A percentile compares a stretch with the other conserved stretches of the same genome.
phyloP scores from a whole-genome alignment of 2,888 invertebrate genomes.

The Malachius bipustulatus region DNA sequence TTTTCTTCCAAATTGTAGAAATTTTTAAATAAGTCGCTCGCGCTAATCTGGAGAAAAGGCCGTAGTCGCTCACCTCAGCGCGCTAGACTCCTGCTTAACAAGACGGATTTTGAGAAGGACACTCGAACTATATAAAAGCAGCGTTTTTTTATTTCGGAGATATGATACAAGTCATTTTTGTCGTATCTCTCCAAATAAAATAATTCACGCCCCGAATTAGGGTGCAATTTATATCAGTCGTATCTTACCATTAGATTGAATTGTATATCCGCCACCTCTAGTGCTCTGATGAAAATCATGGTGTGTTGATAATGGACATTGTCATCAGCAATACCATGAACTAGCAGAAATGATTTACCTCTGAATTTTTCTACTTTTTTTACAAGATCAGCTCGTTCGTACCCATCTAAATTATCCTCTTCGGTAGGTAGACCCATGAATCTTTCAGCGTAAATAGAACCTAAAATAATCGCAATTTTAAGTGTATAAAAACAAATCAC shows the following conservation, averaged over 20 bases:
- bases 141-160: no score
- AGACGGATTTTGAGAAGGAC: no score
- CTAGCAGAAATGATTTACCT: constrained; percentile 59
- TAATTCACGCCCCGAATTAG: not conserved
- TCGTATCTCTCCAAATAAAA: constrained; percentile 1
- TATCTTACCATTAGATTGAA: constrained; percentile 68
- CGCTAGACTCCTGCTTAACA: no score
- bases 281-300: constrained; percentile 62
- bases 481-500: no score
- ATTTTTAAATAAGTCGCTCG: no score
- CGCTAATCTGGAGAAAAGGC: no score
- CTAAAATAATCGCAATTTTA: no score
- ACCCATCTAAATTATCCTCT: constrained; percentile 59
- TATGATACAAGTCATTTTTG: no score
- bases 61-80: no score
- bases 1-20: no score
- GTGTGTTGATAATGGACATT: constrained; percentile 85
- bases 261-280: constrained; percentile 63
- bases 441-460: constrained; percentile 88
- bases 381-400: constrained; percentile 60
- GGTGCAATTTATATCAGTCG: no score
- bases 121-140: no score
- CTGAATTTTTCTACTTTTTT: constrained; percentile 50
- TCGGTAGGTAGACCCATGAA: constrained; percentile 75
- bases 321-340: constrained; percentile 84